Evolutionary conservation across 2,113 vertebrate species (phyloP), one percentile per base, ranked within the genome.

Genomic region (Tursiops truncatus): DNA sequence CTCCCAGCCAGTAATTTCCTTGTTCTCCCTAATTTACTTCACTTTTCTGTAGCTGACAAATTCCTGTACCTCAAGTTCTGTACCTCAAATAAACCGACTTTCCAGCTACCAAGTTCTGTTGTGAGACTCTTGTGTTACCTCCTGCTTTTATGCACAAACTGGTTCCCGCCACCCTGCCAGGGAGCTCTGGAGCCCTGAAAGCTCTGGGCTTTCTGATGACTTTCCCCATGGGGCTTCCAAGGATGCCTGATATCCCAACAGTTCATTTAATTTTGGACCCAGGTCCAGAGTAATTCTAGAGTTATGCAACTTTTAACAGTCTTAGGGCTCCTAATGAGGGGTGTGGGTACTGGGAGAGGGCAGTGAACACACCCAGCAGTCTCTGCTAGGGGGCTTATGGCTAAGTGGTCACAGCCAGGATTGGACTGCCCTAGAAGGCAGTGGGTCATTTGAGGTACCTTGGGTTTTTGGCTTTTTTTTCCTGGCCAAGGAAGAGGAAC

Each of bases 21-120:
- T 96, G 96, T 97, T 98, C 97, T 95, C 70, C 88, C 91, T 97
- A 95, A 98, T 98, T 97, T 97, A 90, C 53, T 96, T 98, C 96
- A 97, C 85, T 96, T 86, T 85, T 97, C 93, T 62, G 60, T 60
- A 86, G 90, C 81, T 97, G 94, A 94, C 94, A 88, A 79, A 94
- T 85, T 95, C 67, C 84, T 85, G 11, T 36, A 50, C 50, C 13
- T 50, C 50, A 50, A 50, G 38, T 95, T 95, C 44, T 0, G 1
- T 91, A 89, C 86, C 86, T 93, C 41, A 4, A 83, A 89, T 82
- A 81, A 90, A 73, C 80, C 11, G 18, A 82, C 82, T 93, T 44
- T 77, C 71, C 38, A 83, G 71, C 79, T 85, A 95, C 91, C 56
- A 90, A 11, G 41, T 67, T 91, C 87, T 91, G 25, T 90, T 47